Evolutionary conservation across 1,140 invertebrate species (phyloP).

Genomic region (Orchestia grillus): DNA sequence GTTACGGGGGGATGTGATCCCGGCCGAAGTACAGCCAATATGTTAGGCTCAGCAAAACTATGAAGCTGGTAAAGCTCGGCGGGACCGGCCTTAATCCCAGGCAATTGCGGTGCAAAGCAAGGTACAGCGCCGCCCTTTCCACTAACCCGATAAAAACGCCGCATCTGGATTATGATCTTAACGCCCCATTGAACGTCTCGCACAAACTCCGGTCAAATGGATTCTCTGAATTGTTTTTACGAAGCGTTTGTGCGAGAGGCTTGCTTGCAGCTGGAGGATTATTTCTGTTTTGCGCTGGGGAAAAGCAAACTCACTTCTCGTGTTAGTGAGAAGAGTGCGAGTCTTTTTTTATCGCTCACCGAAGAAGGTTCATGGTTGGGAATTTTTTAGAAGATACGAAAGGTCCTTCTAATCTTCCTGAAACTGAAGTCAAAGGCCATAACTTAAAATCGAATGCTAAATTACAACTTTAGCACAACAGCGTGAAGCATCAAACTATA

Average conservation of each 20-base stretch:
- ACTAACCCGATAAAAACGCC: slow-evolving; percentile 35
- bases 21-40: not conserved
- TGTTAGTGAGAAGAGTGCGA: not conserved
- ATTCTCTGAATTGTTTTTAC: slow-evolving; percentile 19
- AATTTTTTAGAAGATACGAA: not conserved
- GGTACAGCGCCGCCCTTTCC: not conserved
- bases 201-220: slow-evolving; percentile 24
- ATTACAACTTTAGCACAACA: not conserved
- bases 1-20: not conserved
- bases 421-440: not conserved
- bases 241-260: not conserved
- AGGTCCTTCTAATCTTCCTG: not conserved
- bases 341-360: not conserved
- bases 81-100: not conserved
- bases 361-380: not conserved
- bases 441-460: not conserved
- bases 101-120: slow-evolving; percentile 39
- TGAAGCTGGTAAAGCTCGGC: slow-evolving; percentile 25
- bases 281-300: not conserved
- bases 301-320: not conserved
- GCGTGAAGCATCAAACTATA: not conserved
- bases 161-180: slow-evolving; percentile 17
- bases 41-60: slow-evolving; percentile 32
- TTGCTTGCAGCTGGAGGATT: not conserved
- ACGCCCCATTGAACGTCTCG: slow-evolving; percentile 42